phyloP scores from a whole-genome alignment of 1,140 invertebrate genomes.

The Muscidifurax raptorellus region DNA sequence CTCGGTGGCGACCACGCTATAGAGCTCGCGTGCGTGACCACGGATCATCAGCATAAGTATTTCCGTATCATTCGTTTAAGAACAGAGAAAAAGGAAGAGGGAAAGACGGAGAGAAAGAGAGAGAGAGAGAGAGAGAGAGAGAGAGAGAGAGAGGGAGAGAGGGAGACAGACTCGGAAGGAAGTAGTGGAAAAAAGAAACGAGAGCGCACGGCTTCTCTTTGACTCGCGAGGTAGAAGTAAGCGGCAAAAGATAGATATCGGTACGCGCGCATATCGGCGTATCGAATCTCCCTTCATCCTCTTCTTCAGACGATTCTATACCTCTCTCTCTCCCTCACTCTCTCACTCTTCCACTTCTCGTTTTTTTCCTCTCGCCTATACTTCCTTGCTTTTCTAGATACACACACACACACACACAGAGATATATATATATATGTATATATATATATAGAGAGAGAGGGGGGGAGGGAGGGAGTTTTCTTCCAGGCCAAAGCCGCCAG shows the following conservation, averaged over 20 bases:
- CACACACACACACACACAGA: not conserved
- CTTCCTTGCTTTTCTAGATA: not conserved
- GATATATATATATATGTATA: no score
- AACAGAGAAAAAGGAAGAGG: not conserved
- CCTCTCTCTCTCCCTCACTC: not conserved
- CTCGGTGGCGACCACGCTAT: not conserved
- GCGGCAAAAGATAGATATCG: conserved; percentile 17
- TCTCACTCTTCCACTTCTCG: not conserved
- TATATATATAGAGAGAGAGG: no score
- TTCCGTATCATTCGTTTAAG: conserved; percentile 17
- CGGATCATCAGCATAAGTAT: conserved; percentile 13
- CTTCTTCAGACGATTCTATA: not conserved
- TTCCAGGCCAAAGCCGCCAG: not conserved
- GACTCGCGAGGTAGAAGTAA: not conserved
- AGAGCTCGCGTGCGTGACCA: not conserved
- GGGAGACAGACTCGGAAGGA: not conserved
- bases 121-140: not conserved
- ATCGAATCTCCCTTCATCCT: not conserved
- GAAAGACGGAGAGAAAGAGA: not conserved
- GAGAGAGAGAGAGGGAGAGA: not conserved
- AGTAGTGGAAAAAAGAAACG: not conserved
- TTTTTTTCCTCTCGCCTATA: not conserved
- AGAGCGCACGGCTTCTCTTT: conserved; percentile 2
- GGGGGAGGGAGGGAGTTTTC: not conserved
- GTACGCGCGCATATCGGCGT: conserved; percentile 6